phyloP scores from a whole-genome alignment of 1,140 invertebrate species.

The Cecropterus lyciades region DNA sequence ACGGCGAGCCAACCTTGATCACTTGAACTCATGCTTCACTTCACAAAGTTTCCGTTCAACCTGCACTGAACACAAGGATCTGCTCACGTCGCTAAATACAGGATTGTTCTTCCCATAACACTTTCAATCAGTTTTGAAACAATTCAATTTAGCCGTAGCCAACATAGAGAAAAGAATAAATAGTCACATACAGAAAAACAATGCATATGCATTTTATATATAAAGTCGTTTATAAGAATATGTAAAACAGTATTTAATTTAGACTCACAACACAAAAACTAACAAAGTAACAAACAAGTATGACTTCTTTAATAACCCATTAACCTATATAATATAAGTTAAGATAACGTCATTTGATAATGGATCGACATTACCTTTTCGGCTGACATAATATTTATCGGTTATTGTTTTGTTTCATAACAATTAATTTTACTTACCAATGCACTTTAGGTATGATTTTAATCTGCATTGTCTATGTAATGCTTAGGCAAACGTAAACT shows the following conservation, averaged over 20 bases:
- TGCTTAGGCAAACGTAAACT: too few species aligned
- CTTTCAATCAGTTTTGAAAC: too few species aligned
- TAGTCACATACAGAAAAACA: too few species aligned
- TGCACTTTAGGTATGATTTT: neutral
- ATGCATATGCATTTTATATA: too few species aligned
- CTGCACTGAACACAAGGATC: neutral
- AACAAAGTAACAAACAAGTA: neutral
- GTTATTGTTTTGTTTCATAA: conserved; percentile 6
- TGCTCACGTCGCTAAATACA: neutral
- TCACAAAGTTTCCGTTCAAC: conserved; percentile 31
- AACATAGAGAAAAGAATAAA: too few species aligned
- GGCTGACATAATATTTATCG: neutral
- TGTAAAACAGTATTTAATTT: too few species aligned
- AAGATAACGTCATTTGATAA: conserved; percentile 4
- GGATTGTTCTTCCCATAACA: too few species aligned
- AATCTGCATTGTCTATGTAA: too few species aligned
- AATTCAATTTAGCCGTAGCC: too few species aligned
- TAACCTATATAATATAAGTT: neutral
- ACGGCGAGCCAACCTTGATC: conserved; percentile 59
- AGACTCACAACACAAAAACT: too few species aligned
- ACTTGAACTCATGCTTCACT: conserved; percentile 44
- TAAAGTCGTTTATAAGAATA: too few species aligned
- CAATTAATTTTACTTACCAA: conserved; percentile 4
- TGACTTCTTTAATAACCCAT: neutral
- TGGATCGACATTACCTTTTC: conserved; percentile 8